phyloP scores from a whole-genome alignment of 2,888 invertebrate genomes.

The Troilus luridus region DNA sequence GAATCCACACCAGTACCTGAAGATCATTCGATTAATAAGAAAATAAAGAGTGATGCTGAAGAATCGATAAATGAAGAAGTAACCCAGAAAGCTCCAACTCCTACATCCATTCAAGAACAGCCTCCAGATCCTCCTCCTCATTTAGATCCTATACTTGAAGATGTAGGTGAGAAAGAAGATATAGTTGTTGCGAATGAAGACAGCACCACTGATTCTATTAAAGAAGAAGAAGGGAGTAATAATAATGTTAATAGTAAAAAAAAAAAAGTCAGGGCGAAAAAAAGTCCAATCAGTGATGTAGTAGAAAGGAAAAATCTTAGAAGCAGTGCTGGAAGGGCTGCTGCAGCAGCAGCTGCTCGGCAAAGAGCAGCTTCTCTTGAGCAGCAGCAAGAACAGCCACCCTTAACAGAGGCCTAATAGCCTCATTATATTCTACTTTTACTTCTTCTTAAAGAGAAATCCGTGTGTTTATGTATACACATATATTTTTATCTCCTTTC shows the following conservation, averaged over 20 bases:
- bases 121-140: constrained; percentile 38
- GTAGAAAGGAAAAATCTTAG: constrained; percentile 75
- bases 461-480: constrained; percentile 31
- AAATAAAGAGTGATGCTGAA: constrained; percentile 55
- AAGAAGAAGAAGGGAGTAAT: constrained; percentile 56
- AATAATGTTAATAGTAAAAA: constrained; percentile 61
- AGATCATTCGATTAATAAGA: constrained; percentile 63
- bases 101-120: constrained; percentile 56
- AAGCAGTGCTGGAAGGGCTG: constrained; percentile 79
- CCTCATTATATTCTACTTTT: constrained; percentile 45
- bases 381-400: constrained; percentile 62
- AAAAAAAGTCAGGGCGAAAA: constrained; percentile 66
- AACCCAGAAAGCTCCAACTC: constrained; percentile 17
- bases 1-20: constrained; percentile 64
- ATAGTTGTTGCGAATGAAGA: constrained; percentile 58
- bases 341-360: constrained; percentile 73
- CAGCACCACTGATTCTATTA: constrained; percentile 49
- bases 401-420: constrained; percentile 57
- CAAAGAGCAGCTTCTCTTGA: constrained; percentile 66
- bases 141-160: constrained; percentile 29
- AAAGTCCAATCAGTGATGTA: constrained; percentile 71
- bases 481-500: constrained; percentile 48
- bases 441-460: background rate
- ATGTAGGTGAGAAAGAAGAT: constrained; percentile 54
- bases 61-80: constrained; percentile 50